A percentile compares a stretch with the other conserved stretches of the same genome.
These are phyloP conservation scores for Eupithecia dodoneata DNA, from an alignment of 2,888 invertebrate genomes.

Conservation along the genomic window DNA sequence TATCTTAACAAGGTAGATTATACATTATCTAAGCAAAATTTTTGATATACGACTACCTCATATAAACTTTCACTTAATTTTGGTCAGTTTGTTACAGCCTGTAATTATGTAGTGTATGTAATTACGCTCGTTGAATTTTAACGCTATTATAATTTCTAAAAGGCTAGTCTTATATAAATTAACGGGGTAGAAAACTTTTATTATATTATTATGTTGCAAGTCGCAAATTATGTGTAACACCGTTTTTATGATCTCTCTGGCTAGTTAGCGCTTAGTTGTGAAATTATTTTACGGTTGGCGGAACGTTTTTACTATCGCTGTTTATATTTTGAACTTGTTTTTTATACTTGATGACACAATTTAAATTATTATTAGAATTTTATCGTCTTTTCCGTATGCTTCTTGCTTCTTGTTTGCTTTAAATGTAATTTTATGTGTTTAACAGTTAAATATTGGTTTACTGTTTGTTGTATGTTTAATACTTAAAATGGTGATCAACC, in stretches of 20 bases:
- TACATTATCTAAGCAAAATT: constrained; percentile 36
- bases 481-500: too few relatives aligned
- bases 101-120: constrained; percentile 43
- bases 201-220: constrained; percentile 12
- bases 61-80: constrained; percentile 61
- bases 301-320: constrained; percentile 10
- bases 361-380: neutral
- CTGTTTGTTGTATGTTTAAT: neutral
- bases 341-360: neutral
- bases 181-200: constrained; percentile 24
- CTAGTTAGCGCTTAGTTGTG: constrained; percentile 21
- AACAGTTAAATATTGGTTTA: neutral
- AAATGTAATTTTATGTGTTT: neutral
- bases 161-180: constrained; percentile 19
- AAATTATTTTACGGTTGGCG: constrained; percentile 15
- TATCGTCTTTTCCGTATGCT: neutral
- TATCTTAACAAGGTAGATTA: constrained; percentile 39
- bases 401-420: neutral
- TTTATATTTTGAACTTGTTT: neutral
- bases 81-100: constrained; percentile 53
- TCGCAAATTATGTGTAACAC: constrained; percentile 25
- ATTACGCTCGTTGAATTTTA: constrained; percentile 18
- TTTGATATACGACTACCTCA: constrained; percentile 43
- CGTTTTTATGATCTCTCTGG: constrained; percentile 15
- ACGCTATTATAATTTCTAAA: constrained; percentile 15